Base-by-base conservation (phyloP, 2,888 invertebrate species). In the Leucozona laternaria region DNA sequence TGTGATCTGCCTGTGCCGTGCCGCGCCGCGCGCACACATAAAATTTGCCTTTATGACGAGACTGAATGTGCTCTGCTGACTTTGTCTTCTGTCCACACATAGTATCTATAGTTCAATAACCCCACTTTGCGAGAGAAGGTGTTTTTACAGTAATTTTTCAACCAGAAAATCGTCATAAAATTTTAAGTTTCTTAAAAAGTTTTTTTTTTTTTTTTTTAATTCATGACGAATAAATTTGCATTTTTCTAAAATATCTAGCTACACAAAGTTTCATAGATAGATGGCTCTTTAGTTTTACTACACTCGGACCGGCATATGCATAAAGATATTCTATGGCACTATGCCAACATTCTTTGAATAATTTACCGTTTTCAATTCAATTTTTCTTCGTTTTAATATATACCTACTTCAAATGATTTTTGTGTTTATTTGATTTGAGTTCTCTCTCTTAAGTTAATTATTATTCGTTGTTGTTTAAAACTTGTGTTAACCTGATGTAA, bases 201-300 rank as follows among this genome's bases (percentile, higher is more conserved):
- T 34, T 64, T 48, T 66, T 55, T 66, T 80, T 58, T 71, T 60
- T 43, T 43, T 25, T 40, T 66, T 6, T 5, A 48, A 20, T 40
- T 66, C 31, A 64, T 77, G 81, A 77, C 81, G 81, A 81, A 81
- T 71, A 77, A 77, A 81, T 81, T 81, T 81, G 81, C 77, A 81
- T 81, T 77, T 76, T 43, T 40, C 28, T 60, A 48, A 31, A 6
- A 75, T 53, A 50, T 43, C 37, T 64, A 25, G 20, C n/a, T 40
- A 43, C 28, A 64, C 31, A 57, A 68, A 43, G 37, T 34, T 45
- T 34, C 22, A 15, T 58, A 43, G 62, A 45, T 28, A 28, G 17
- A 64, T 66, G 75, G 8, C 53, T 40, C 37, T 22, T 60, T 43
- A 15, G 2, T 17, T 45, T 7, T n/a, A n/a, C n/a, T n/a, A n/a